Percentiles rank a stretch among this genome's conserved stretches.
These are phyloP conservation scores for Galerucella pusilla DNA, from an alignment of 2,888 invertebrate genomes.

Conservation along the genomic window DNA sequence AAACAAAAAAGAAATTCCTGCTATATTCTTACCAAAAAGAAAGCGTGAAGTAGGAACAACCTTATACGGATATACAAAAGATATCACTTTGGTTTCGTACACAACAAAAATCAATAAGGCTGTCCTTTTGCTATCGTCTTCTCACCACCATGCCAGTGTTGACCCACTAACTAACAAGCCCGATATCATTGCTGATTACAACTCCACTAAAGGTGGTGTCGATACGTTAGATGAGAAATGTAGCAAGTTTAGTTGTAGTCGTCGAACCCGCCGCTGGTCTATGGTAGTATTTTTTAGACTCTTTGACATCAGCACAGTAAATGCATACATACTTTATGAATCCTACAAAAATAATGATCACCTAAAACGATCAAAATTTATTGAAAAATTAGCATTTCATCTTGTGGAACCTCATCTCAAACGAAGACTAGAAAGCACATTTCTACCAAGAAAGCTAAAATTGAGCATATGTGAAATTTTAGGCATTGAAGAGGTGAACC, in stretches of 20 bases:
- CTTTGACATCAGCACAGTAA: slow-evolving; percentile 28
- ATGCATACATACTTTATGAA: slow-evolving; percentile 25
- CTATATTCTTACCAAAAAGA: slow-evolving; percentile 28
- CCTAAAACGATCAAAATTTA: slow-evolving; percentile 28
- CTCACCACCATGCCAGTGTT: slow-evolving; percentile 11
- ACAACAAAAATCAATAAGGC: slow-evolving; percentile 30
- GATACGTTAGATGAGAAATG: slow-evolving; percentile 31
- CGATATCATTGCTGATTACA: slow-evolving; percentile 33
- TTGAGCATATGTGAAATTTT: slow-evolving; percentile 27
- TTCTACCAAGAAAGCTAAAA: slow-evolving; percentile 23
- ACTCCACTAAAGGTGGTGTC: slow-evolving; percentile 27
- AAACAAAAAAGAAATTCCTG: slow-evolving; percentile 44
- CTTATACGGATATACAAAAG: slow-evolving; percentile 23
- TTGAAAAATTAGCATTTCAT: slow-evolving; percentile 29
- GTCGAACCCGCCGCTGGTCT: slow-evolving; percentile 23
- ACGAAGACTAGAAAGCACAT: slow-evolving; percentile 22
- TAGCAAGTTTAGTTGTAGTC: slow-evolving; percentile 31
- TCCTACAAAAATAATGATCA: slow-evolving; percentile 19
- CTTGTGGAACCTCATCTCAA: slow-evolving; percentile 27
- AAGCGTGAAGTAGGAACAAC: slow-evolving; percentile 30
- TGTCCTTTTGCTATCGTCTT: slow-evolving; percentile 29
- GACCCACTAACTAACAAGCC: slow-evolving; percentile 22
- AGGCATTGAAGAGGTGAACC: slow-evolving; percentile 21
- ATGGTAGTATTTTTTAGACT: slow-evolving; percentile 32
- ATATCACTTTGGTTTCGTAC: slow-evolving; percentile 32